These are phyloP conservation scores for Anoncus sp. DNA, from an alignment of 2,888 invertebrate genomes.

Conservation along the genomic window DNA sequence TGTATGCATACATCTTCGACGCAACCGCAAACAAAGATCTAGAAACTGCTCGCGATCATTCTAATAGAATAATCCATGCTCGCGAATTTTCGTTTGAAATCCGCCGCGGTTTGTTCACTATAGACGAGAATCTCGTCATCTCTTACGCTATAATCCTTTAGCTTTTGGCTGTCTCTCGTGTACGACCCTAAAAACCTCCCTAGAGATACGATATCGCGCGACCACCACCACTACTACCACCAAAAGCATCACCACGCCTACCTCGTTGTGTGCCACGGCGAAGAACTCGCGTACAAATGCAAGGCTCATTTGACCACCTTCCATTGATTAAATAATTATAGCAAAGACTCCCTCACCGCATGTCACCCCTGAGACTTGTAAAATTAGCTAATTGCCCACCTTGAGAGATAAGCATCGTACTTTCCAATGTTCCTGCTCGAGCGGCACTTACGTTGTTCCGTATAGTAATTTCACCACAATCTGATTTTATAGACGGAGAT, in stretches of 20 bases:
- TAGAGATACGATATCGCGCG: conserved; percentile 16
- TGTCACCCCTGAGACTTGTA: conserved; percentile 58
- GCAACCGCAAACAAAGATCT: conserved; percentile 37
- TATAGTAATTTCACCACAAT: neutral
- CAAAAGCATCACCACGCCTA: no score
- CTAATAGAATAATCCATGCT: conserved; percentile 77
- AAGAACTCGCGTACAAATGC: conserved; percentile 18
- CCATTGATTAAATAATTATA: conserved; percentile 77
- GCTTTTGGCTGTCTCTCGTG: conserved; percentile 13
- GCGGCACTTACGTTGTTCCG: neutral
- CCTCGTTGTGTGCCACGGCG: conserved; percentile 23
- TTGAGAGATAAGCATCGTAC: conserved; percentile 61
- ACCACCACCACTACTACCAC: no score
- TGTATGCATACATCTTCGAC: conserved; percentile 7
- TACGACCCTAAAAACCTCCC: conserved; percentile 27
- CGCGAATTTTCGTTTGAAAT: conserved; percentile 69
- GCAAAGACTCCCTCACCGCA: conserved; percentile 57
- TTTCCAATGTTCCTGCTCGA: conserved; percentile 25
- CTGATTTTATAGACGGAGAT: neutral
- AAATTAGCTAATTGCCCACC: conserved; percentile 68
- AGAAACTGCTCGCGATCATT: conserved; percentile 69
- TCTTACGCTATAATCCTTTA: conserved; percentile 8
- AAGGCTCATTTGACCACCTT: conserved; percentile 53
- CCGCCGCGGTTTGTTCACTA: conserved; percentile 65
- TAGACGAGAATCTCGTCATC: conserved; percentile 13